Evolutionary conservation across 2,797 vertebrate genomes (phyloP).

Genomic region (Manis javanica): DNA sequence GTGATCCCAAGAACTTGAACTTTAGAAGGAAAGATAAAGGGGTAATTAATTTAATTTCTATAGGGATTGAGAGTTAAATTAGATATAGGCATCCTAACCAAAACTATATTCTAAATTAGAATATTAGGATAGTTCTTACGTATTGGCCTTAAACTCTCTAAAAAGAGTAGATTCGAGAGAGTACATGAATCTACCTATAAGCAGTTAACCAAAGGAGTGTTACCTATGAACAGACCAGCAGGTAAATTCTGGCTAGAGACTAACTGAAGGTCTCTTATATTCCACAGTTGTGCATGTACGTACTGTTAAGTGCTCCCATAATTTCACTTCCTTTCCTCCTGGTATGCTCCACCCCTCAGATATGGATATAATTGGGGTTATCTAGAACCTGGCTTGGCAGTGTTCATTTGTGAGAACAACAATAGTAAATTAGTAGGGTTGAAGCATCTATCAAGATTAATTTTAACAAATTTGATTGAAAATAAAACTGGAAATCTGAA

Average conservation of each 20-base stretch:
- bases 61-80: not conserved
- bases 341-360: not conserved
- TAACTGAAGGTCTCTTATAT: fast-evolving
- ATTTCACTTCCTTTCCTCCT: not conserved
- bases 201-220: not conserved
- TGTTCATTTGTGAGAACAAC: not conserved
- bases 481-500: not conserved
- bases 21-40: not conserved
- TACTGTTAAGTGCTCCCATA: not conserved
- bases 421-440: not conserved
- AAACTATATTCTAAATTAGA: not conserved
- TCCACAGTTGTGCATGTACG: not conserved
- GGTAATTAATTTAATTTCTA: not conserved
- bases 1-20: not conserved
- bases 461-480: not conserved
- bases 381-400: not conserved
- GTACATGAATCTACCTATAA: not conserved
- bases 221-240: not conserved
- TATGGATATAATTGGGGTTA: not conserved
- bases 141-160: not conserved
- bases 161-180: not conserved
- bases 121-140: not conserved
- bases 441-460: not conserved
- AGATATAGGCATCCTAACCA: not conserved
- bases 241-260: not conserved